Conservation (phyloP, 2,113 vertebrate species). For the Empidonax alnorum region DNA sequence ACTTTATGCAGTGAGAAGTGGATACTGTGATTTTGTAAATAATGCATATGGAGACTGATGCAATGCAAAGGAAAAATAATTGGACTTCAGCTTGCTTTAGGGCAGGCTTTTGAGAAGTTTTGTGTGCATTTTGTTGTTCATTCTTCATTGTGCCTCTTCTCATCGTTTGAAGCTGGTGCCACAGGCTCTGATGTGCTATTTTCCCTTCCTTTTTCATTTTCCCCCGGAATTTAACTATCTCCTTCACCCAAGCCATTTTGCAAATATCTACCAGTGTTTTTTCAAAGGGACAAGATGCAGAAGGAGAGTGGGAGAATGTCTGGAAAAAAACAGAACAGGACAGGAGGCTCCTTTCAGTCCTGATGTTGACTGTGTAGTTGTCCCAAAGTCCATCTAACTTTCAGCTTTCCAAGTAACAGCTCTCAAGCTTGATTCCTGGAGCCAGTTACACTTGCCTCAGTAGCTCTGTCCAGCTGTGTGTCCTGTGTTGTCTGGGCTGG, state of each 20-base stretch:
- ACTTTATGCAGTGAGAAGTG: not conserved
- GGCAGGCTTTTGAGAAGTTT: not conserved
- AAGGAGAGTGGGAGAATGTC: not conserved
- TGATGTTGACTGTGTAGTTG: not conserved
- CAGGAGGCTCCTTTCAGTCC: not conserved
- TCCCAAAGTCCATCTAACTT: not conserved
- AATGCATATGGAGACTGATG: not conserved
- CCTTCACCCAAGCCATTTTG: not conserved
- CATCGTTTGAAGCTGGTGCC: not conserved
- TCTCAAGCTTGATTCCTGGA: not conserved
- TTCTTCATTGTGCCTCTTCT: conserved; percentile 2
- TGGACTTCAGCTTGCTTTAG: not conserved
- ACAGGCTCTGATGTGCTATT: not conserved
- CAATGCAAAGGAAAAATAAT: conserved; percentile 9
- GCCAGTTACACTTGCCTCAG: not conserved
- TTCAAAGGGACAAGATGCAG: not conserved
- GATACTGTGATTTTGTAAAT: conserved; percentile 8
- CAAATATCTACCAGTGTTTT: not conserved
- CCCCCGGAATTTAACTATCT: not conserved
- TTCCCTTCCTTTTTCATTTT: not conserved
- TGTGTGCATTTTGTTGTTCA: not conserved
- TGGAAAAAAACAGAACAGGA: not conserved
- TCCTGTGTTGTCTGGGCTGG: not conserved
- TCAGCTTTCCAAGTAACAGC: not conserved
- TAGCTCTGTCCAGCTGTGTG: not conserved